These are phyloP conservation scores for Platygyra sinensis DNA, from an alignment of 64 coral and sea anemone species.

Conservation along the genomic window DNA sequence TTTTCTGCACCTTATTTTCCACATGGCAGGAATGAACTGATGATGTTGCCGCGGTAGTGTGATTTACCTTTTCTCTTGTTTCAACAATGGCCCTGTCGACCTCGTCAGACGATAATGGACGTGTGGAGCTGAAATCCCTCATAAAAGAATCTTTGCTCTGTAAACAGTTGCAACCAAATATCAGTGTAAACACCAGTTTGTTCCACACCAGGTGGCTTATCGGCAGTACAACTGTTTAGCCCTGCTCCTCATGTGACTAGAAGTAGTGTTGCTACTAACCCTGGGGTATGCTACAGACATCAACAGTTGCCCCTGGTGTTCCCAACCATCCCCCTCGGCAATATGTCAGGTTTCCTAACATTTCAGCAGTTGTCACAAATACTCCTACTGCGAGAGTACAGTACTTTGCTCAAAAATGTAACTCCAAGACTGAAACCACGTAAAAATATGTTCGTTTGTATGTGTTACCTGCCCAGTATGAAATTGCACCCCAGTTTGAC, in stretches of 20 bases:
- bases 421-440: too few species aligned
- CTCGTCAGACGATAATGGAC: constrained; percentile 8
- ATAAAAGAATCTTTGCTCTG: constrained; percentile 73
- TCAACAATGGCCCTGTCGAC: constrained; percentile 45
- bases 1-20: too few species aligned
- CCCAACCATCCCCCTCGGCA: too few species aligned
- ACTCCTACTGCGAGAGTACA: too few species aligned
- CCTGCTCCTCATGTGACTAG: neutral
- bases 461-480: neutral
- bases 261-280: neutral
- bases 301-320: neutral
- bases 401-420: neutral
- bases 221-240: neutral
- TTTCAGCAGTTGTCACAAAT: too few species aligned
- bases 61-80: constrained; percentile 64
- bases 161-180: neutral
- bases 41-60: neutral
- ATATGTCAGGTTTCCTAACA: neutral
- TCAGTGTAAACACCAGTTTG: neutral
- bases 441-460: too few species aligned
- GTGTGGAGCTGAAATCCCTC: constrained; percentile 52
- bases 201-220: neutral
- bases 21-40: too few species aligned
- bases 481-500: too few species aligned
- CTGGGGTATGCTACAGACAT: neutral